Conservation (phyloP, 2,888 invertebrate species). For the Xiphydria camelus region DNA sequence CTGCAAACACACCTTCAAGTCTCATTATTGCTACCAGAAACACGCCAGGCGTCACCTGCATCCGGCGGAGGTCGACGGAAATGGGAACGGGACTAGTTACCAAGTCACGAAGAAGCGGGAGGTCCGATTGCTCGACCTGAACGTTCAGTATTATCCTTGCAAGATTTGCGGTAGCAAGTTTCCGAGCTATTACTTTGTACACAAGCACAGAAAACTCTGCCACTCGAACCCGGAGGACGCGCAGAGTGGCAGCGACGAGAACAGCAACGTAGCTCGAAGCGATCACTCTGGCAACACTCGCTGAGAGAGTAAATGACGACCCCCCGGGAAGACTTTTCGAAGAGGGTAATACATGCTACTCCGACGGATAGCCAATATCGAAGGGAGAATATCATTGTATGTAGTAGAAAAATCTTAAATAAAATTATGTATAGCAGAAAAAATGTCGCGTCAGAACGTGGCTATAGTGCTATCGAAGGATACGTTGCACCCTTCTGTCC, state of each 20-base stretch:
- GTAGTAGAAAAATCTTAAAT: too few species aligned
- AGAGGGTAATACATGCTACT: too few species aligned
- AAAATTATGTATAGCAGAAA: too few species aligned
- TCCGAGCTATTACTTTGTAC: constrained; percentile 92
- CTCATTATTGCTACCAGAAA: constrained; percentile 85
- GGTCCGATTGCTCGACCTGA: constrained; percentile 71
- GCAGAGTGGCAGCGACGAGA: constrained; percentile 39
- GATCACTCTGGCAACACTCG: constrained; percentile 10
- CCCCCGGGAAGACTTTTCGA: too few species aligned
- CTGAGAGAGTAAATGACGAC: not conserved
- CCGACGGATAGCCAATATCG: too few species aligned
- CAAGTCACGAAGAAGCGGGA: constrained; percentile 57
- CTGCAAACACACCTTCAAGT: constrained; percentile 80
- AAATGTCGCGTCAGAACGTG: too few species aligned
- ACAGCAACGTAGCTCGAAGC: not conserved
- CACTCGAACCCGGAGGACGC: constrained; percentile 65
- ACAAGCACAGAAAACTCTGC: constrained; percentile 86
- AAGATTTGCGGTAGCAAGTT: constrained; percentile 91
- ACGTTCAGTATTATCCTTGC: constrained; percentile 90
- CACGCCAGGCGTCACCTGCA: constrained; percentile 64
- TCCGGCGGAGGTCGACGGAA: constrained; percentile 32
- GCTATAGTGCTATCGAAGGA: too few species aligned
- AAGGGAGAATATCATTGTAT: too few species aligned
- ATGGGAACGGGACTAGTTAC: constrained; percentile 12
- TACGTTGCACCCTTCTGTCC: too few species aligned